Evolutionary conservation across 2,113 vertebrate species (phyloP).

Genomic region (Epinephelus fuscoguttatus): DNA sequence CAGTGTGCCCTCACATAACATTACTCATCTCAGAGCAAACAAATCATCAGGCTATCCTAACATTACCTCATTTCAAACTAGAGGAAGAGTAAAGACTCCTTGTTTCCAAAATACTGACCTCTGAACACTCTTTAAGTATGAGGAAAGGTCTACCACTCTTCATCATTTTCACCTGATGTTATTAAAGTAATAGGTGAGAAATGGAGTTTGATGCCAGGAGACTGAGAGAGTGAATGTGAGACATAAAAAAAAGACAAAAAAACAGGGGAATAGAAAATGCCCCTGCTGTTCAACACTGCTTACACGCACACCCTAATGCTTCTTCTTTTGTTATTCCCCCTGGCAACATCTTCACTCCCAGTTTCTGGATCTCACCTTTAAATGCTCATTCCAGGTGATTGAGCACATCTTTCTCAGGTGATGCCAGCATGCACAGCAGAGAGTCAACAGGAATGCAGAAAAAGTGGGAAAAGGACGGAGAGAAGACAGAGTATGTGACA

Average conservation of each 20-base stretch:
- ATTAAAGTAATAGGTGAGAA: conserved; percentile 37
- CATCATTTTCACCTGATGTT: conserved; percentile 36
- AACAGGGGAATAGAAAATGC: background rate
- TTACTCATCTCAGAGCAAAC: background rate
- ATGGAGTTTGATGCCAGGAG: conserved; percentile 37
- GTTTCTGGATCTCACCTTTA: conserved; percentile 17
- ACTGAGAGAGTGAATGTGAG: background rate
- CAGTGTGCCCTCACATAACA: background rate
- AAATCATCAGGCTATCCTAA: background rate
- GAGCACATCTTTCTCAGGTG: background rate
- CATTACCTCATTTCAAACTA: background rate
- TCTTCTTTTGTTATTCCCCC: background rate
- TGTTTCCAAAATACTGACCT: background rate
- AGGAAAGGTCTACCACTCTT: too few relatives aligned
- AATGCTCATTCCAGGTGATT: background rate
- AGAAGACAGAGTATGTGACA: background rate
- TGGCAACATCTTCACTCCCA: conserved; percentile 4
- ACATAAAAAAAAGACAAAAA: background rate
- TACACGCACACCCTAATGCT: background rate
- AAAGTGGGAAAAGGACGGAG: background rate
- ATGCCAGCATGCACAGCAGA: background rate
- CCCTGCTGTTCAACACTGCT: background rate
- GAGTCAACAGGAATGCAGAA: background rate
- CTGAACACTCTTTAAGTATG: background rate
- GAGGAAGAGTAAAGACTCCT: background rate